Base-by-base conservation (phyloP, 2,113 vertebrate species). In the Camelus dromedarius region DNA sequence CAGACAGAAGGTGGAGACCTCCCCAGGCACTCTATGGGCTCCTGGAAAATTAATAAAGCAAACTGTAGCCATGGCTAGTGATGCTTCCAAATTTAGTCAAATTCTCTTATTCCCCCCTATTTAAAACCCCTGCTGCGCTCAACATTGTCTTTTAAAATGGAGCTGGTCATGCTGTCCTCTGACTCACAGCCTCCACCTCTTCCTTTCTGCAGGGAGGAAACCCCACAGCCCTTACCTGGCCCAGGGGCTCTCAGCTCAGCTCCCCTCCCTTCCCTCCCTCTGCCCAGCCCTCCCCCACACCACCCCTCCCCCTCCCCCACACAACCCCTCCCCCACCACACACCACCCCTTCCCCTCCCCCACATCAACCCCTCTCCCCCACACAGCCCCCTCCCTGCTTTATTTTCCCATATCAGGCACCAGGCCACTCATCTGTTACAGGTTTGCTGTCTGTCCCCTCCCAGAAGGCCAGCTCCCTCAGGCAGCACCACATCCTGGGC, bases 41-140 rank as follows among this genome's bases (percentile, higher is more conserved):
- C 88, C 75, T 4, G 26, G 62, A 4, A 19, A 8, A 15, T 9
- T 1, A 35, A 6, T 1, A 2, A 0, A 8, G 15, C 1, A 0
- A 85, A 12, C 2, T 3, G 2, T 1, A 9, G 4, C 19, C 0
- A 6, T 6, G 0, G 1, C 22, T 32, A 3, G 0, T 15, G 35
- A 83, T 8, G 3, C 6, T 12, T 6, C 9, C 4, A 28, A 50
- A 6, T 18, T 46, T 1, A 1, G 12, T 46, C 69, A 50, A 30
- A 2, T 7, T 19, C 50, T 38, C 69, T 7, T 0, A 0, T 16
- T 48, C 24, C 15, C 11, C n/a, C 38, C n/a, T 32, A 0, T 32
- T 32, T 13, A 24, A 16, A 67, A 15, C 24, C 58, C 0, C 15
- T 4, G 6, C 28, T 38, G 5, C 38, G 0, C 35, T 38, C 8